These are phyloP conservation scores for Gadopsis bispinosus DNA, from an alignment of 2,797 vertebrate genomes.

Conservation along the genomic window DNA sequence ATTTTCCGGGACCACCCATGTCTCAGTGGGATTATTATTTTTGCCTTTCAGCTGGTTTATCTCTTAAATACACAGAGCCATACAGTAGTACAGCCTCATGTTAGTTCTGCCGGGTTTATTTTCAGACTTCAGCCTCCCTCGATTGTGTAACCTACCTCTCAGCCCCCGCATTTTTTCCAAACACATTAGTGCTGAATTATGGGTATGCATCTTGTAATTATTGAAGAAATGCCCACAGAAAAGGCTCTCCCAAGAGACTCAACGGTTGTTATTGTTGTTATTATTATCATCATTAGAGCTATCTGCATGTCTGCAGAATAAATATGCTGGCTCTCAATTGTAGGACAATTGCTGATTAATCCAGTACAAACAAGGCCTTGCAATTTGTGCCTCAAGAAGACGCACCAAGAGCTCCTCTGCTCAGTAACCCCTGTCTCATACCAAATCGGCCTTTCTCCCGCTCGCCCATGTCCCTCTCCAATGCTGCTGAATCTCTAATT, in stretches of 20 bases:
- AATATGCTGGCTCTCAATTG: constrained; percentile 69
- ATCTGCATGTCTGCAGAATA: constrained; percentile 74
- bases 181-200: constrained; percentile 78
- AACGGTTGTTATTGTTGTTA: constrained; percentile 77
- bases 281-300: constrained; percentile 80
- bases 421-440: constrained; percentile 24
- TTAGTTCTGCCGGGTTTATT: constrained; percentile 69
- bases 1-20: constrained; percentile 52
- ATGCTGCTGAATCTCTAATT: constrained; percentile 62
- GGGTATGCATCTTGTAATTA: constrained; percentile 79
- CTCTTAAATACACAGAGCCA: constrained; percentile 58
- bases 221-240: constrained; percentile 75
- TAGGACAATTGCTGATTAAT: constrained; percentile 74
- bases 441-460: constrained; percentile 18
- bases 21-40: constrained; percentile 63
- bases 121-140: constrained; percentile 64
- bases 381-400: constrained; percentile 60
- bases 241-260: constrained; percentile 71
- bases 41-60: constrained; percentile 52
- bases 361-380: constrained; percentile 69
- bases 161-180: constrained; percentile 72
- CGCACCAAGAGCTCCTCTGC: constrained; percentile 49
- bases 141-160: constrained; percentile 68
- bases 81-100: constrained; percentile 32
- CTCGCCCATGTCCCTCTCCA: constrained; percentile 22